Percentiles rank a stretch among this genome's conserved stretches.
These are phyloP conservation scores for Poecilobothrus nobilitatus DNA, from an alignment of 2,888 invertebrate species.

Conservation along the genomic window DNA sequence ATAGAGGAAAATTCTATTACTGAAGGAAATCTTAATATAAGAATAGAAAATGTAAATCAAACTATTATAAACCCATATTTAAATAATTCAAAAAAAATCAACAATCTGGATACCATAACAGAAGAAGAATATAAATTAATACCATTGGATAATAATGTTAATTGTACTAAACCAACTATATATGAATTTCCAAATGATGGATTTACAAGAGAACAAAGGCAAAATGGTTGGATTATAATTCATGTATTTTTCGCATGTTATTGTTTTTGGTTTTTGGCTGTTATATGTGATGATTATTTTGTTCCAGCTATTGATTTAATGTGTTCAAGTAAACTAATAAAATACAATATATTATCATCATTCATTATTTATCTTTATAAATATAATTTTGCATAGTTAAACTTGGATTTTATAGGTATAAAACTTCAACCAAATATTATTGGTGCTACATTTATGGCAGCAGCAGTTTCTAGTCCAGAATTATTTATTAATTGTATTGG, in stretches of 20 bases:
- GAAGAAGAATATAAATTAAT: background rate
- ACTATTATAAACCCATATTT: too few species aligned
- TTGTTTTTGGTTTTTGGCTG: constrained; percentile 68
- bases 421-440: constrained; percentile 63
- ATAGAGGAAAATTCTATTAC: background rate
- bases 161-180: constrained; percentile 66
- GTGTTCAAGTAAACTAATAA: constrained; percentile 61
- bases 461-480: constrained; percentile 88
- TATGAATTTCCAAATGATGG: constrained; percentile 71
- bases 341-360: constrained; percentile 10
- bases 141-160: constrained; percentile 30
- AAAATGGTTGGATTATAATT: constrained; percentile 32
- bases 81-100: too few species aligned
- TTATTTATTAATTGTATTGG: constrained; percentile 83
- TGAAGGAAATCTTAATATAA: background rate
- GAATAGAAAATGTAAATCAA: background rate
- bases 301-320: constrained; percentile 77
- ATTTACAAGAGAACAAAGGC: constrained; percentile 57
- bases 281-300: constrained; percentile 81
- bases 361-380: background rate
- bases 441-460: constrained; percentile 90
- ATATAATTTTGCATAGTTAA: background rate
- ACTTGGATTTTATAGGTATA: constrained; percentile 47
- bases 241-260: constrained; percentile 47
- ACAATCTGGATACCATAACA: background rate